Conservation (phyloP, 2,888 invertebrate genomes). For the Folsomia manolachei region DNA sequence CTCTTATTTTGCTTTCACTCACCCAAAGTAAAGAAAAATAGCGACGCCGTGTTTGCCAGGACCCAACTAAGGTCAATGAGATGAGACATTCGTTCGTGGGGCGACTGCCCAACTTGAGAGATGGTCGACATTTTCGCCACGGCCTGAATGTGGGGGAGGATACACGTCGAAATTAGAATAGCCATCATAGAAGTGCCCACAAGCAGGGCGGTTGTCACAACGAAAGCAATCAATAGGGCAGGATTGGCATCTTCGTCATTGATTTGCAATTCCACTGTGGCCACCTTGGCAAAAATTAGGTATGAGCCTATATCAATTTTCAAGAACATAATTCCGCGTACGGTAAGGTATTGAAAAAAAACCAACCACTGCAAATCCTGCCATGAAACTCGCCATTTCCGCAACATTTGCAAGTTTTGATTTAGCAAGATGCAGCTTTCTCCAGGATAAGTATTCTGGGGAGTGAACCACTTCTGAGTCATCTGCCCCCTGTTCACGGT, state of each 20-base stretch:
- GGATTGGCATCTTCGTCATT: conserved; percentile 44
- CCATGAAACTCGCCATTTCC: conserved; percentile 46
- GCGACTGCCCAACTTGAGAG: conserved; percentile 35
- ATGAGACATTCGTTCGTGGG: conserved; percentile 43
- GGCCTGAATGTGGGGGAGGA: conserved; percentile 41
- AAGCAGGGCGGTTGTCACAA: conserved; percentile 41
- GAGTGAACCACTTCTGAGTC: conserved; percentile 1
- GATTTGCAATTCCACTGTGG: conserved; percentile 48
- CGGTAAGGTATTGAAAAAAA: not conserved
- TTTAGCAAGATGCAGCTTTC: conserved; percentile 40
- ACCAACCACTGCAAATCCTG: conserved; percentile 47
- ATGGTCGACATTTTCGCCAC: conserved; percentile 42
- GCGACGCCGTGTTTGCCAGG: conserved; percentile 41
- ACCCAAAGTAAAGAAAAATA: conserved; percentile 47
- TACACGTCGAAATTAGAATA: conserved; percentile 36
- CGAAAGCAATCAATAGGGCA: conserved; percentile 36
- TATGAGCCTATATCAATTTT: not conserved
- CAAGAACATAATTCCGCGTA: not conserved
- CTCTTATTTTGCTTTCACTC: no score
- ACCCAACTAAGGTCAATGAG: conserved; percentile 47
- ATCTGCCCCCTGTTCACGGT: no score
- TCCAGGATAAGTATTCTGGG: conserved; percentile 31
- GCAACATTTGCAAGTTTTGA: conserved; percentile 44
- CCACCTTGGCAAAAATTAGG: conserved; percentile 32
- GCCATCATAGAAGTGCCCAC: conserved; percentile 47